A percentile compares a stretch with the other conserved stretches of the same genome.
Evolutionary conservation across 2,113 vertebrate species (phyloP).

Genomic region (Hemiscyllium ocellatum): DNA sequence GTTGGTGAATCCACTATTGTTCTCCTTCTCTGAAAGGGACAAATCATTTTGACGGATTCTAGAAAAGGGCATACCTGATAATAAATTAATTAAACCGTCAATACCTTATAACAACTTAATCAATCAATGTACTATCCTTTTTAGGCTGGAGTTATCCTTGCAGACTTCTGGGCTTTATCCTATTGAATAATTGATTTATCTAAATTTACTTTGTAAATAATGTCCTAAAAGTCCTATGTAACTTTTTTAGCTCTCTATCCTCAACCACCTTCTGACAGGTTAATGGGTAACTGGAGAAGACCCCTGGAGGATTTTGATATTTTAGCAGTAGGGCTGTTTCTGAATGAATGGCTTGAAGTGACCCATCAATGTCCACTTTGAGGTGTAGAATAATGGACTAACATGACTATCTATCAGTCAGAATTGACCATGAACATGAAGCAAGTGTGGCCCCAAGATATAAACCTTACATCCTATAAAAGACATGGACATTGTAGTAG

Average conservation of each 20-base stretch:
- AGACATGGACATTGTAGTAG: no score
- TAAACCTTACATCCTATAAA: background rate
- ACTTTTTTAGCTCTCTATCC: background rate
- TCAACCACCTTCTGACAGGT: background rate
- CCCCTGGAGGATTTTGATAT: background rate
- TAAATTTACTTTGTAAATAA: background rate
- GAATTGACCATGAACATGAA: background rate
- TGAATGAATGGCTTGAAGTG: background rate
- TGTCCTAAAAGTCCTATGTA: background rate
- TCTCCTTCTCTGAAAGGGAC: background rate
- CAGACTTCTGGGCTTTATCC: background rate
- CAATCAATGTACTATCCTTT: background rate
- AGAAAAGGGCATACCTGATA: background rate
- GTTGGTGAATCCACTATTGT: background rate
- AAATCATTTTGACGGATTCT: background rate
- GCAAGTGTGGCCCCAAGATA: background rate
- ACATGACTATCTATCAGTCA: background rate
- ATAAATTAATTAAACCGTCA: background rate
- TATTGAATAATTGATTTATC: background rate
- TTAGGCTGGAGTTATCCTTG: background rate
- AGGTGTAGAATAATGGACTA: background rate
- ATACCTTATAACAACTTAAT: background rate
- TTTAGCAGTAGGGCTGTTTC: background rate
- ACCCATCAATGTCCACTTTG: background rate
- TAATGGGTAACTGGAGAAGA: background rate